Conservation (phyloP, 2,113 vertebrate species). For the Thamnophis sirtalis region DNA sequence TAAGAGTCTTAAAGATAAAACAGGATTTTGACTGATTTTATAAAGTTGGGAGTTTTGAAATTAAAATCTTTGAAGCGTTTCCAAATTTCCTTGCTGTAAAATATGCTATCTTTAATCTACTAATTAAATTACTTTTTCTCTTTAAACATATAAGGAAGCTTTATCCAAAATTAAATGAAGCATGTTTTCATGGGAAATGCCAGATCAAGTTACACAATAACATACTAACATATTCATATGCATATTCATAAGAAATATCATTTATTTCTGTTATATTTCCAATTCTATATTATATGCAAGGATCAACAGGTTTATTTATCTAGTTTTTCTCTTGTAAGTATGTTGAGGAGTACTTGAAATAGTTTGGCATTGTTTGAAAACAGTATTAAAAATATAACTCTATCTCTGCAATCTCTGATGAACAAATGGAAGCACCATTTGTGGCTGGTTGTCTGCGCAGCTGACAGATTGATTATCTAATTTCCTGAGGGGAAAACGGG, state of each 20-base stretch:
- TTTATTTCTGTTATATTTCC: not conserved
- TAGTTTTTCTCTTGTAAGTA: rapidly evolving
- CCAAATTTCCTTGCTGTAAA: conserved; percentile 8
- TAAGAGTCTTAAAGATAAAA: not conserved
- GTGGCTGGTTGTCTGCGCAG: not conserved
- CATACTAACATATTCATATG: not conserved
- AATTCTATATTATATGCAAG: not conserved
- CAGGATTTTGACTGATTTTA: conserved; percentile 8
- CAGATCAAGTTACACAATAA: not conserved
- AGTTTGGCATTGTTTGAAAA: conserved; percentile 18
- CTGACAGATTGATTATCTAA: conserved; percentile 38
- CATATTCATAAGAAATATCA: rapidly evolving
- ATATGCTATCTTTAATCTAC: conserved; percentile 11
- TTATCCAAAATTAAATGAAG: conserved; percentile 16
- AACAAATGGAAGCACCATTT: not conserved
- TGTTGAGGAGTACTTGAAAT: not conserved
- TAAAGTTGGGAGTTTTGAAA: not conserved
- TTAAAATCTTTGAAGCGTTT: conserved; percentile 26
- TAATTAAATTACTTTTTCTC: not conserved
- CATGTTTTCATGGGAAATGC: not conserved
- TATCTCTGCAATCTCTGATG: rapidly evolving
- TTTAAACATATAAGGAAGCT: not conserved
- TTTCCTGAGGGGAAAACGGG: conserved; percentile 65
- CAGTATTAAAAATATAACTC: not conserved
- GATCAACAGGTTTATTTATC: not conserved